A percentile compares a stretch with the other conserved stretches of the same genome.
phyloP scores from a whole-genome alignment of 2,113 vertebrate genomes.

The Sylvilagus bachmani region DNA sequence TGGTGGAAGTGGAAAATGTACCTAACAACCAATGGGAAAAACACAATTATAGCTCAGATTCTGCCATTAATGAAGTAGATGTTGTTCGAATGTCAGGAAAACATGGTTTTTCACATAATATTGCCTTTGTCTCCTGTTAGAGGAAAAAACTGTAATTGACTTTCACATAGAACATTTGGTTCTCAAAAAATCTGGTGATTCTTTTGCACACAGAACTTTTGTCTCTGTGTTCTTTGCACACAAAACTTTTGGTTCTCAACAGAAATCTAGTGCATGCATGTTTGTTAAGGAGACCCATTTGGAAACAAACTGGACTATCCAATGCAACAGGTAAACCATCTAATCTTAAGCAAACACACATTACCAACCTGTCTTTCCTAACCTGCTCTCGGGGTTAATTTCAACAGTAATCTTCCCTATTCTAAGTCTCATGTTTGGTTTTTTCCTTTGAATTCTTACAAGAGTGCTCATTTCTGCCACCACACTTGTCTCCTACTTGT shows the following conservation, averaged over 20 bases:
- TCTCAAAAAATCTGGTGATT: neutral
- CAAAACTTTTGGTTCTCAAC: neutral
- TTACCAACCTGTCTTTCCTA: neutral
- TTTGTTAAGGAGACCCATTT: neutral
- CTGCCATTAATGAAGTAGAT: neutral
- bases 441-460: neutral
- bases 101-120: neutral
- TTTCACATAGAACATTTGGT: neutral
- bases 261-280: neutral
- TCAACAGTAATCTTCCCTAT: neutral
- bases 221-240: neutral
- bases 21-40: neutral
- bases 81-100: neutral
- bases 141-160: neutral
- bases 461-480: neutral
- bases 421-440: neutral
- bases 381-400: neutral
- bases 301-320: neutral
- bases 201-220: neutral
- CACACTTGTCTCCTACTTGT: neutral
- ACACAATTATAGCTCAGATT: neutral
- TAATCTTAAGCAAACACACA: conserved; percentile 7
- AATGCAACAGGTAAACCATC: neutral
- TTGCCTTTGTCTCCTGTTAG: neutral
- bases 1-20: neutral